Base-by-base conservation (phyloP, 2,797 vertebrate species). In the Centropyge bicolor region DNA sequence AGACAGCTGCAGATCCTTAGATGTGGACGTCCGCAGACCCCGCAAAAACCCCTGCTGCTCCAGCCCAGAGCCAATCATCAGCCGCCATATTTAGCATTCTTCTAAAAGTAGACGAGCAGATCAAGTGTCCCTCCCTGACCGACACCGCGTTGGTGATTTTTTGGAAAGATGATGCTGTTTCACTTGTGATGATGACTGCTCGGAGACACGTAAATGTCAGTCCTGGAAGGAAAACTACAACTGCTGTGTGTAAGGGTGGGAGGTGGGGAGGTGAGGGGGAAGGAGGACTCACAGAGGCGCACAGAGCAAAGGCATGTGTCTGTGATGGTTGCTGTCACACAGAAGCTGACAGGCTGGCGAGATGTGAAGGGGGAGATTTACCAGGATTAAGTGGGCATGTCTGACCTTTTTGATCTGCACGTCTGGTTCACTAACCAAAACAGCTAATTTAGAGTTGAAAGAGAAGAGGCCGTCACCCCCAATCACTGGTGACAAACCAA, bases 381-480 rank as follows among this genome's bases (percentile, higher is more conserved):
- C 88, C 85, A 72, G 92, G 94, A 95, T 93, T 93, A 95, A 91
- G 89, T 92, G 93, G 92, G 91, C 90, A 93, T 90, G 89, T 94
- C 91, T 92, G 92, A 95, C 92, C 93, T 93, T 92, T 94, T 91
- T 94, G 92, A 93, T 95, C 93, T 83, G 84, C 76, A 65, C 67
- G 77, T 91, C 91, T 92, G 92, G 82, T 90, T 92, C 82, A 78
- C 91, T 82, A 93, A 93, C 83, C 93, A 90, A 95, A 93, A 91
- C 91, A 77, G 92, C 93, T 93, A 93, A 95, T 94, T 92, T 93
- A 40, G 84, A 93, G 91, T 93, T 94, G 91, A 92, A 94, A 93
- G 92, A 88, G 85, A 82, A 19, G 82, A 88, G 88, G 80, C 88
- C 66, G 51, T 87, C 82, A 5, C 70, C 88, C 86, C 83, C 88